Conservation (phyloP, 2,888 invertebrate genomes). For the Auanema freiburgensis region DNA sequence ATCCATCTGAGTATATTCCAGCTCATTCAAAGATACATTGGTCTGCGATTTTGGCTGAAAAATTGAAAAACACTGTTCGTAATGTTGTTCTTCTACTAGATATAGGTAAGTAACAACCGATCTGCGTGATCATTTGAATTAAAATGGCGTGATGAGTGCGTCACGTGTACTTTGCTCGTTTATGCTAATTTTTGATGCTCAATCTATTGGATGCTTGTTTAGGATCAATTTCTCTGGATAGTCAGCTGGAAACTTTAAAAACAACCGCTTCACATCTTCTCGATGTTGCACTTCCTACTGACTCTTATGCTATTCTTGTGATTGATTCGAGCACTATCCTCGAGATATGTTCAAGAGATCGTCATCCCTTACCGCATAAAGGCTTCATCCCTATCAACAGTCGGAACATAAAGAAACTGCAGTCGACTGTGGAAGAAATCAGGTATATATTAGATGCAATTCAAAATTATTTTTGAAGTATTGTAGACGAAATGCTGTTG, state of each 20-base stretch:
- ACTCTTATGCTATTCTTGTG: neutral
- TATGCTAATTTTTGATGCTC: neutral
- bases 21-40: constrained; percentile 13
- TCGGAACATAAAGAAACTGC: no score
- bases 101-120: constrained; percentile 7
- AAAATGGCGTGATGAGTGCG: neutral
- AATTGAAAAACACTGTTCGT: neutral
- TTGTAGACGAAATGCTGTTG: neutral
- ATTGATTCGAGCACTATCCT: neutral
- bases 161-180: neutral
- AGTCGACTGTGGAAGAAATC: no score
- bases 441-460: no score
- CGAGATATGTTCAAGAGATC: neutral
- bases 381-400: no score
- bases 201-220: no score
- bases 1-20: constrained; percentile 19
- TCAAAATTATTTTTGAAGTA: no score
- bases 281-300: neutral
- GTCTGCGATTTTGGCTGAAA: constrained; percentile 4
- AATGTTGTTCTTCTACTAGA: constrained; percentile 16
- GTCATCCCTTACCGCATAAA: neutral
- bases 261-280: neutral
- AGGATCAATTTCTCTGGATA: neutral
- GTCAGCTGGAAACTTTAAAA: constrained; percentile 8
- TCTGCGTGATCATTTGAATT: neutral